phyloP scores from a whole-genome alignment of 2,888 invertebrate species.

The Carabus problematicus region DNA sequence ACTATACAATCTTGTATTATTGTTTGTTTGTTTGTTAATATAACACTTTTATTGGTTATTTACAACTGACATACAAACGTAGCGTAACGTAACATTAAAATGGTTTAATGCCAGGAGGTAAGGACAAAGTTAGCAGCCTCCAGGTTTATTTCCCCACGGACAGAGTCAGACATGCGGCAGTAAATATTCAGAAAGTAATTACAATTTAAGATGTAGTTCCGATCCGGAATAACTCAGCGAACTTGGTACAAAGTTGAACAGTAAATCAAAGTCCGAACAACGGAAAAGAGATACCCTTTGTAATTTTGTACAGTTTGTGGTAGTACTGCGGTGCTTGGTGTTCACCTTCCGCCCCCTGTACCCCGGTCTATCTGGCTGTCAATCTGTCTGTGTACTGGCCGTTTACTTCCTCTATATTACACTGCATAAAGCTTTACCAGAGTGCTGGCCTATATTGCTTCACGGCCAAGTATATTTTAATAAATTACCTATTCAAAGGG shows the following conservation, averaged over 20 bases:
- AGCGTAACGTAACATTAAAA: slow-evolving; percentile 20
- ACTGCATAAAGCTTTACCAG: background rate
- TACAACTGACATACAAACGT: slow-evolving; percentile 19
- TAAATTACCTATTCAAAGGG: slow-evolving; percentile 8
- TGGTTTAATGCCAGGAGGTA: slow-evolving; percentile 31
- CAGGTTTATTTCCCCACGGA: slow-evolving; percentile 22
- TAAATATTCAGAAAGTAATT: slow-evolving; percentile 58
- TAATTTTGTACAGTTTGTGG: slow-evolving; percentile 29
- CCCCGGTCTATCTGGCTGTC: background rate
- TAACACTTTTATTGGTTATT: slow-evolving; percentile 35
- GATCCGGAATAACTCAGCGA: slow-evolving; percentile 47
- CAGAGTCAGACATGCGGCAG: slow-evolving; percentile 46
- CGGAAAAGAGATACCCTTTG: slow-evolving; percentile 39
- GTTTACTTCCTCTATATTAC: background rate
- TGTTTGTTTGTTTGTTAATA: background rate
- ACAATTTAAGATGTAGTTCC: slow-evolving; percentile 53
- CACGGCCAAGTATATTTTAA: slow-evolving; percentile 3
- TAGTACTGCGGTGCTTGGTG: background rate
- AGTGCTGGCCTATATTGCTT: slow-evolving; percentile 4
- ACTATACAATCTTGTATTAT: no score
- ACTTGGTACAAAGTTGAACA: slow-evolving; percentile 41
- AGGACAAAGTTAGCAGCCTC: slow-evolving; percentile 34
- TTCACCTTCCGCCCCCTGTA: background rate
- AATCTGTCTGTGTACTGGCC: background rate
- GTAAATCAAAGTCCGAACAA: slow-evolving; percentile 41